phyloP scores from a whole-genome alignment of 2,113 vertebrate species.

The Microtus richardsoni region DNA sequence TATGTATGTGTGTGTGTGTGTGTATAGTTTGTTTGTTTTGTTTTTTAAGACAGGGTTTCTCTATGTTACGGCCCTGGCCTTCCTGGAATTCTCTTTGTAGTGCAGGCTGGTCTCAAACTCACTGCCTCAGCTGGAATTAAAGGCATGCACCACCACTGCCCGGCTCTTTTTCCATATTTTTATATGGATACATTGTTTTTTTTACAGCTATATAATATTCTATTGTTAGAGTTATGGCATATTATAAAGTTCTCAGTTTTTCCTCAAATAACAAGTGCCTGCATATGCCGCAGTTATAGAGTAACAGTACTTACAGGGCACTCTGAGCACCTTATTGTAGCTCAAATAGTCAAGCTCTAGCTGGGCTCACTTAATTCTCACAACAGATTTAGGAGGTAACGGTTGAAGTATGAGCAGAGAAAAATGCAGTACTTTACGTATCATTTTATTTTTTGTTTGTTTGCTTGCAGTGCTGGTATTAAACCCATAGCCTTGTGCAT shows the following conservation, averaged over 20 bases:
- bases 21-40: no score
- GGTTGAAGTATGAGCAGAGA: conserved; percentile 4
- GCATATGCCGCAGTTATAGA: not conserved
- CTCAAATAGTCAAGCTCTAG: not conserved
- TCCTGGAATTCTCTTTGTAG: no score
- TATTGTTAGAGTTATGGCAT: conserved; percentile 5
- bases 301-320: not conserved
- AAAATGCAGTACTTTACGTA: not conserved
- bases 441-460: not conserved
- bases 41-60: no score
- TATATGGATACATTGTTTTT: not conserved
- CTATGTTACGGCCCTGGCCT: no score
- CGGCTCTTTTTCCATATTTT: not conserved
- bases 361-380: not conserved
- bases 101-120: no score
- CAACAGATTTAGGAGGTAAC: not conserved
- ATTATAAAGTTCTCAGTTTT: conserved; percentile 17
- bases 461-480: not conserved
- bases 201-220: not conserved
- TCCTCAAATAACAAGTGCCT: not conserved
- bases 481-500: not conserved
- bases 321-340: not conserved
- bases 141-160: no score
- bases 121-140: no score
- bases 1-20: no score